Evolutionary conservation across 2,113 vertebrate genomes (phyloP), one percentile per base, ranked within the genome.

Genomic region (Collichthys lucidus): DNA sequence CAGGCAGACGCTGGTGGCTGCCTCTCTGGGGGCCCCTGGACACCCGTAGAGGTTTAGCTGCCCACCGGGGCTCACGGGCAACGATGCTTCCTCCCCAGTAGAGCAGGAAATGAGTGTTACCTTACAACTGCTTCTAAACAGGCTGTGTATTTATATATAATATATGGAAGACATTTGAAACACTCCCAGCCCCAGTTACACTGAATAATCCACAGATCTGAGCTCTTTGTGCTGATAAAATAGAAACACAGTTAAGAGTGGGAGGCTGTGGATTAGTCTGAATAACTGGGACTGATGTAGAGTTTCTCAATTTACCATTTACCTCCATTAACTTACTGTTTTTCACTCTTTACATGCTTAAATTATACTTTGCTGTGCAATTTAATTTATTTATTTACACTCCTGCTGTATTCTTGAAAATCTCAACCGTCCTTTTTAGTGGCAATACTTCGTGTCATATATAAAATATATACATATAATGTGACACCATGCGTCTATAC

Each of bases 1-100:
- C 63, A 86, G 74, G 73, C 85, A 91, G 83, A 84, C 62, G 24
- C 60, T 78, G 80, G 71, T 78, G 80, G 71, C 53, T 46, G 59
- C 53, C 57, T 81, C 82, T 74, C 31, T 11, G 3, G 61, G 74
- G 72, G 52, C 72, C 75, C 55, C 52, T 70, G 78, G 72, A 82
- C 65, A 11, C 67, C 75, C 53, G 5, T 35, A 65, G 77, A 57
- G 77, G 77, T 22, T 3, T 1, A 55, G 61, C 61, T 40, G 73
- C 49, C n/a, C 60, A 47, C 19, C 3, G 6, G 50, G 57, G 56
- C 67, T 47, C 71, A 60, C 53, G 42, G 60, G 42, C 63, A 55
- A 20, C 1, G n/a, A 8, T 53, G n/a, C 11, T 60, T 76, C 80
- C 76, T 82, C 49, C 49, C 24, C 74, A 64, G 71, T 4, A 6